These are phyloP conservation scores for Melieria crassipennis DNA, from an alignment of 2,888 invertebrate species.

Conservation along the genomic window DNA sequence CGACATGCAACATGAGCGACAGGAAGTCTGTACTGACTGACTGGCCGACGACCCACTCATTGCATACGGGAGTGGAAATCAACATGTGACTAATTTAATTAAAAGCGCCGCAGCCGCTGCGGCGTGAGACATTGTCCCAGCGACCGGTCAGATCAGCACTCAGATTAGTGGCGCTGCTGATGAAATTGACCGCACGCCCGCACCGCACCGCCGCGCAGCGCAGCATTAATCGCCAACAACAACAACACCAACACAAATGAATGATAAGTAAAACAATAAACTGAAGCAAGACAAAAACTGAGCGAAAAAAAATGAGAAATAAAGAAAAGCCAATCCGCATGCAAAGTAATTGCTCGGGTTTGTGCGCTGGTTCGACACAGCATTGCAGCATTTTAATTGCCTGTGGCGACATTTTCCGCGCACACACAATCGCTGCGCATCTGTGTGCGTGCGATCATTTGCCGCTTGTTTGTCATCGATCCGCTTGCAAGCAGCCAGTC, in stretches of 20 bases:
- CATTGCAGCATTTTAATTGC: slow-evolving; percentile 28
- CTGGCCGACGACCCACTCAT: no score
- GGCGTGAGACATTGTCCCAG: neutral
- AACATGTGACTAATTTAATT: neutral
- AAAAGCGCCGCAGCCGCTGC: no score
- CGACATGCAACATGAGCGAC: neutral
- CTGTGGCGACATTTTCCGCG: slow-evolving; percentile 29
- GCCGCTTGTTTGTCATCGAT: slow-evolving; percentile 36
- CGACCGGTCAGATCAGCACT: no score
- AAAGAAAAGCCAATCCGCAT: slow-evolving; percentile 39
- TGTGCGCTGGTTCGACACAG: slow-evolving; percentile 9
- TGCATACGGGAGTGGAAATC: neutral
- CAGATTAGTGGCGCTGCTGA: no score
- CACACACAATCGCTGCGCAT: slow-evolving; percentile 3
- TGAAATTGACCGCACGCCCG: no score
- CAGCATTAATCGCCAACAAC: neutral
- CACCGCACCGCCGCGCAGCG: neutral
- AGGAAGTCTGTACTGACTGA: neutral
- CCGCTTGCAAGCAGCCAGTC: slow-evolving; percentile 14
- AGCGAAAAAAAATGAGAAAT: no score
- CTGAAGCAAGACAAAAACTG: no score
- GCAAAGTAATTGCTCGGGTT: slow-evolving; percentile 49
- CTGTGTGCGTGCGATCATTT: neutral
- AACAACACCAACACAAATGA: no score
- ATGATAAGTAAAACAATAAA: no score